These are phyloP conservation scores for Catamblyrhynchus diadema DNA, from an alignment of 2,797 vertebrate species.

Conservation along the genomic window DNA sequence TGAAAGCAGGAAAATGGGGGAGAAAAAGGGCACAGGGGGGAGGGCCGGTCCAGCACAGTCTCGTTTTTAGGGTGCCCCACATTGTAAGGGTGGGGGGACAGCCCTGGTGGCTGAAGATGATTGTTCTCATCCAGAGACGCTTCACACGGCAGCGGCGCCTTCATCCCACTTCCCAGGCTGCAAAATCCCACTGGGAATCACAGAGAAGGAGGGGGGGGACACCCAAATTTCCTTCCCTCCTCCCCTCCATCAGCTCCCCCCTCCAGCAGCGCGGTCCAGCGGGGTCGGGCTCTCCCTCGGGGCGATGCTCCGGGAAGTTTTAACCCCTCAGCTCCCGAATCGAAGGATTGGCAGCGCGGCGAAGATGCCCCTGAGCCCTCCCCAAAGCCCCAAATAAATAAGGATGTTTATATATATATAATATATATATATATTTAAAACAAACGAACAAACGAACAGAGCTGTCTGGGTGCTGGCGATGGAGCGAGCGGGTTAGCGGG, in stretches of 20 bases:
- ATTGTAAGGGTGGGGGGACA: neutral
- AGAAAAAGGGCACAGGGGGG: accelerated
- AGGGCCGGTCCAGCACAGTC: neutral
- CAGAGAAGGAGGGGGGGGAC: accelerated
- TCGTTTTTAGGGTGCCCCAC: neutral
- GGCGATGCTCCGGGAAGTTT: neutral
- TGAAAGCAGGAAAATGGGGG: neutral
- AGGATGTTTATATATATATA: constrained; percentile 34
- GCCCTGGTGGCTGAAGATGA: neutral
- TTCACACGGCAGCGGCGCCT: accelerated
- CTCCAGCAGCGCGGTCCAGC: neutral
- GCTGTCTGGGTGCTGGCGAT: constrained; percentile 48
- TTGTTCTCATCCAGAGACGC: neutral
- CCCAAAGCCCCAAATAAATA: neutral
- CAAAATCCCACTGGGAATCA: neutral
- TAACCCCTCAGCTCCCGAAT: neutral
- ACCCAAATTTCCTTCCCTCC: neutral
- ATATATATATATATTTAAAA: constrained; percentile 60
- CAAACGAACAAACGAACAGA: constrained; percentile 27
- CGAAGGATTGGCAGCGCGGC: accelerated
- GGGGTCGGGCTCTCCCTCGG: neutral
- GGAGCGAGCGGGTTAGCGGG: constrained; percentile 28
- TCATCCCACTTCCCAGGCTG: neutral
- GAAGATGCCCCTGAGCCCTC: accelerated
- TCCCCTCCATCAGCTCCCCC: neutral